phyloP scores from a whole-genome alignment of 2,113 vertebrate species.

The Mandrillus leucophaeus region DNA sequence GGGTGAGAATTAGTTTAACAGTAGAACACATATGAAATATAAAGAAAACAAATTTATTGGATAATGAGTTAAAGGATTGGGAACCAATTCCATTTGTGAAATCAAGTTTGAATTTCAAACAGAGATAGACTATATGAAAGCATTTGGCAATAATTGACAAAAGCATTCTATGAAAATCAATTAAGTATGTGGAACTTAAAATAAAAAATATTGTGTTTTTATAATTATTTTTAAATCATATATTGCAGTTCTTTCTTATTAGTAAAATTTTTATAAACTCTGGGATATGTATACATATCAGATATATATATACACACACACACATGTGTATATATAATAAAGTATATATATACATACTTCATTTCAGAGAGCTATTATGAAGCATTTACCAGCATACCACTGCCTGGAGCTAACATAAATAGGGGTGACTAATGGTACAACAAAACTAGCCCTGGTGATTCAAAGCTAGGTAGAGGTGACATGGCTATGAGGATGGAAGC shows the following conservation, averaged over 20 bases:
- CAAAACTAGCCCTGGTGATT: background rate
- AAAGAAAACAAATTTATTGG: background rate
- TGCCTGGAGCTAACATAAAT: background rate
- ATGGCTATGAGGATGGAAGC: background rate
- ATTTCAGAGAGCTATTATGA: background rate
- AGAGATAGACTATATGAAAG: background rate
- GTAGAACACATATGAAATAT: background rate
- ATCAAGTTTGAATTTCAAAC: background rate
- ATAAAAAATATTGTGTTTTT: background rate
- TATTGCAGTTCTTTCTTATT: background rate
- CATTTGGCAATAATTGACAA: background rate
- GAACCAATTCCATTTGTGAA: background rate
- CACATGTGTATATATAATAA: too few species aligned
- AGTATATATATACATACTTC: too few species aligned
- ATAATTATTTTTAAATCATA: background rate
- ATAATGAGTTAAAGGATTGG: background rate
- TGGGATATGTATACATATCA: background rate
- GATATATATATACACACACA: background rate
- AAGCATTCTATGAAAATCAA: background rate
- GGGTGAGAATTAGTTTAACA: background rate
- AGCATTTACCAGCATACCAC: background rate
- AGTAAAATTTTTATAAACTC: background rate
- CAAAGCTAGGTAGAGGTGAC: background rate
- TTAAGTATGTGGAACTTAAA: background rate
- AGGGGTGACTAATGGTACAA: background rate